Conservation (phyloP, 2,797 vertebrate genomes). For the Dendrocincla fuliginosa region DNA sequence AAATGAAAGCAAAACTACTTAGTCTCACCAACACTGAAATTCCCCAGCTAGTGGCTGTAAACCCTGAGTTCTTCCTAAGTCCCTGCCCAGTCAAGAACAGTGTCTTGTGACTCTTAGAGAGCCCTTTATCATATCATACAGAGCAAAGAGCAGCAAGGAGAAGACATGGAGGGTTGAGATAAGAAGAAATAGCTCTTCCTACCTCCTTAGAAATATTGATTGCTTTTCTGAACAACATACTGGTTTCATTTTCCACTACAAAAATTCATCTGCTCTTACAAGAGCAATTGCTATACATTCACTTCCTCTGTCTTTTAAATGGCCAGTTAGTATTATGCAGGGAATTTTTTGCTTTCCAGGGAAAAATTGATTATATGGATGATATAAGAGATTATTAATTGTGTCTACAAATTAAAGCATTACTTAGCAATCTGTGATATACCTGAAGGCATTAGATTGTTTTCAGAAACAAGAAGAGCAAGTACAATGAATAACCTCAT, state of each 20-base stretch:
- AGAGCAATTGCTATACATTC: not conserved
- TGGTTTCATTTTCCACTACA: not conserved
- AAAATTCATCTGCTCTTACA: not conserved
- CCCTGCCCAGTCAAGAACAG: not conserved
- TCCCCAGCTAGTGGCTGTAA: not conserved
- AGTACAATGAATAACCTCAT: not conserved
- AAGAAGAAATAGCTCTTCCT: not conserved
- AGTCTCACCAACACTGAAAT: not conserved
- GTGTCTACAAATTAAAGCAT: not conserved
- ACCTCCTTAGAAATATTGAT: not conserved
- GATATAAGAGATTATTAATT: not conserved
- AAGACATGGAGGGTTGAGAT: not conserved
- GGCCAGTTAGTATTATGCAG: not conserved
- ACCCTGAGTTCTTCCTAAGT: not conserved
- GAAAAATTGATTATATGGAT: not conserved
- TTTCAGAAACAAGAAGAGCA: not conserved
- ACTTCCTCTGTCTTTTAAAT: not conserved
- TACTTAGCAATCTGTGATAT: not conserved
- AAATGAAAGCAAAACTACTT: slow-evolving; percentile 15
- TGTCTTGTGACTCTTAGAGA: not conserved
- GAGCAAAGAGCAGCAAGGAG: not conserved
- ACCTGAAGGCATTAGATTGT: not conserved
- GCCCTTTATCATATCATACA: not conserved
- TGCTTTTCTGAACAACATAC: not conserved
- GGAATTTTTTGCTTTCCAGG: not conserved